Conservation (phyloP, 2,113 vertebrate species). For the Numida meleagris region DNA sequence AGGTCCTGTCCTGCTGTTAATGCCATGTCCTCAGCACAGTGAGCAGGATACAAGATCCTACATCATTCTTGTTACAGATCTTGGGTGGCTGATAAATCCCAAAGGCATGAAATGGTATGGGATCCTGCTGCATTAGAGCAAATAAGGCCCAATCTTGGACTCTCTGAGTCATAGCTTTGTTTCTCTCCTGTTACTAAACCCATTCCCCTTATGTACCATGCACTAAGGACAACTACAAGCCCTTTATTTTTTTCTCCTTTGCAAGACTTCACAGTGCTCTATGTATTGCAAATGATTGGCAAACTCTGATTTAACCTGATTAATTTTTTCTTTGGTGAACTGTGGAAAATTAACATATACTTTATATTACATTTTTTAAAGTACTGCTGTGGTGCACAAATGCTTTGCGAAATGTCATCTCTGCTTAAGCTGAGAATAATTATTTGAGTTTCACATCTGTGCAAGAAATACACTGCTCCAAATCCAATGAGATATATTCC, state of each 20-base stretch:
- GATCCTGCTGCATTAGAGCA: not conserved
- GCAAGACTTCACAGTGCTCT: not conserved
- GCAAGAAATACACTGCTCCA: not conserved
- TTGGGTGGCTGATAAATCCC: not conserved
- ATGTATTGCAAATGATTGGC: not conserved
- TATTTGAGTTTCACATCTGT: not conserved
- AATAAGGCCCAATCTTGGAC: not conserved
- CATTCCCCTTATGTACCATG: not conserved
- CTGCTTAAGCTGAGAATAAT: not conserved
- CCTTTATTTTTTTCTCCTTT: not conserved
- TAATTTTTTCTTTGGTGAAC: not conserved
- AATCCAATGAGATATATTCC: not conserved
- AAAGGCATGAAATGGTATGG: not conserved
- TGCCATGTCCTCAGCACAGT: not conserved
- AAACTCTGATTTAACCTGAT: not conserved
- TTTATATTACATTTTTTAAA: not conserved
- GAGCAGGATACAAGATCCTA: not conserved
- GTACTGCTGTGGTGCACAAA: not conserved
- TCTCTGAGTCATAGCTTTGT: not conserved
- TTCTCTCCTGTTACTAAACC: not conserved
- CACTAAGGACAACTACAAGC: not conserved
- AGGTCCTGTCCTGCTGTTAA: not conserved
- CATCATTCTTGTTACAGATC: rapidly evolving
- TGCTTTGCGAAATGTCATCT: not conserved
- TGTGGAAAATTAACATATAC: not conserved